Percentiles rank a stretch among this genome's conserved stretches.
Conservation (phyloP, 2,113 vertebrate species). For the Paramormyrops kingsleyae region DNA sequence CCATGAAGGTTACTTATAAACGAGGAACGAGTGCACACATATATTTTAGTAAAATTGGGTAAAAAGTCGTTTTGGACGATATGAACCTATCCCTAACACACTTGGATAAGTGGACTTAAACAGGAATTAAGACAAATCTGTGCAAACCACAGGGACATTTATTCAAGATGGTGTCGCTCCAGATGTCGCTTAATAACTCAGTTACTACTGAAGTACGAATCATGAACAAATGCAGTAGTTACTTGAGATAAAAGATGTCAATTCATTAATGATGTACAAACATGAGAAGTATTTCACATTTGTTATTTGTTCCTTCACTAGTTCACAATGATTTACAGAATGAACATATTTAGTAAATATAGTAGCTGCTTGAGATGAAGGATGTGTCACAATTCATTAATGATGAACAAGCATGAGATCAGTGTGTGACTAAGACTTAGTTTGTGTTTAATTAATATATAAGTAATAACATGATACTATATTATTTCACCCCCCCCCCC, state of each 20-base stretch:
- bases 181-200: neutral
- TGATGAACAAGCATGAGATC: neutral
- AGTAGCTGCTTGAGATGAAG: neutral
- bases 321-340: neutral
- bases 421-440: neutral
- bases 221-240: neutral
- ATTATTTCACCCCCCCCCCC: neutral
- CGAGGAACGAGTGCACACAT: neutral
- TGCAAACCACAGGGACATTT: neutral
- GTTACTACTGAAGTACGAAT: neutral
- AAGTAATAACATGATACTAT: neutral
- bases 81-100: neutral
- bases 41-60: neutral
- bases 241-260: neutral
- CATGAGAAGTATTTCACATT: neutral
- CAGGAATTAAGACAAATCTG: neutral
- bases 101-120: neutral
- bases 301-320: neutral
- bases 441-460: neutral
- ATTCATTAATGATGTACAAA: neutral
- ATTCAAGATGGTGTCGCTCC: neutral
- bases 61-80: neutral
- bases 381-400: neutral
- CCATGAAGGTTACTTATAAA: neutral
- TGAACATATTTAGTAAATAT: neutral